phyloP scores from a whole-genome alignment of 2,888 invertebrate genomes.

The Julus scanicus region DNA sequence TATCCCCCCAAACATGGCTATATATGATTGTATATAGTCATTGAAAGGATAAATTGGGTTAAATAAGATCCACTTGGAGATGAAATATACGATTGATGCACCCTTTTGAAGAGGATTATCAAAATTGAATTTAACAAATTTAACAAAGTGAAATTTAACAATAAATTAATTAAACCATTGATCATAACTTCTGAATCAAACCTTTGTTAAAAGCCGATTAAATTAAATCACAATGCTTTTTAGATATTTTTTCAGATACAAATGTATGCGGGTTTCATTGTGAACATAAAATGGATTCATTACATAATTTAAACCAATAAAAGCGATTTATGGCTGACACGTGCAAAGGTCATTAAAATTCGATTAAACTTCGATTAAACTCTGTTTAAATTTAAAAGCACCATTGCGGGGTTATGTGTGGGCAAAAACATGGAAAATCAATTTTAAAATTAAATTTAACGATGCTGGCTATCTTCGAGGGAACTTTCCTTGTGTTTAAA shows the following conservation, averaged over 20 bases:
- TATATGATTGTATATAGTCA: too few relatives aligned
- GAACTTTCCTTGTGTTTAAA: too few relatives aligned
- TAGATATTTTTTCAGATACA: too few relatives aligned
- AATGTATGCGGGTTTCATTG: not conserved
- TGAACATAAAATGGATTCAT: not conserved
- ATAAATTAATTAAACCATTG: not conserved
- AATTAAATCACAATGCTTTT: not conserved
- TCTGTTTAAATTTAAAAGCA: constrained; percentile 6
- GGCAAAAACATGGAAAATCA: not conserved
- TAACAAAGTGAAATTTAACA: too few relatives aligned
- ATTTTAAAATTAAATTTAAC: not conserved
- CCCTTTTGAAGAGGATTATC: too few relatives aligned
- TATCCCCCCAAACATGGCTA: too few relatives aligned
- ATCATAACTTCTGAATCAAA: not conserved
- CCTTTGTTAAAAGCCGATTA: not conserved
- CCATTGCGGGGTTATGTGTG: not conserved
- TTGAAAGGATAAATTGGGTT: too few relatives aligned
- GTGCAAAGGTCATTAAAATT: not conserved
- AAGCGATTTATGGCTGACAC: not conserved
- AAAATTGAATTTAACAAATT: too few relatives aligned
- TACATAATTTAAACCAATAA: not conserved
- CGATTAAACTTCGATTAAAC: not conserved
- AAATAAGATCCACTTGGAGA: too few relatives aligned
- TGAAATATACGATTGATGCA: too few relatives aligned
- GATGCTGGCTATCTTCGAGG: not conserved